Conservation (phyloP, 2,113 vertebrate genomes). For the Arvicanthis niloticus region DNA sequence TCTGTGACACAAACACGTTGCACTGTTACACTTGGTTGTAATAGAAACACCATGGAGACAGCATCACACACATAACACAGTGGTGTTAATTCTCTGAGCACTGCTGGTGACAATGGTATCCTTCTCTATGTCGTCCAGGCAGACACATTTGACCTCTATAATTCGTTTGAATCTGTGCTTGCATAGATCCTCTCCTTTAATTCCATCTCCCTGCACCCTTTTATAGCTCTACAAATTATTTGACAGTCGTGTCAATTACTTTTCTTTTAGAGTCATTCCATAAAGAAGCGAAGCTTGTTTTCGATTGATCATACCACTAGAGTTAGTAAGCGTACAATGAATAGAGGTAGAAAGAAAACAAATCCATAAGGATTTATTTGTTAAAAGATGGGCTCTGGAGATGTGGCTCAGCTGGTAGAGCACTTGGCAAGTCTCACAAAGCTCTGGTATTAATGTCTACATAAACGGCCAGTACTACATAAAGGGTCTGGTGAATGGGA, state of each 20-base stretch:
- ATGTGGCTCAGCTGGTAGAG: neutral
- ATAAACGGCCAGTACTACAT: neutral
- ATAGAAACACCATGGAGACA: neutral
- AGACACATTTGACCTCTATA: neutral
- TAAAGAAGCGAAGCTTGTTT: neutral
- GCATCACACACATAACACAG: neutral
- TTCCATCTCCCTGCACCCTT: neutral
- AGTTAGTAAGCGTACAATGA: neutral
- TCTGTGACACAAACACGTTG: neutral
- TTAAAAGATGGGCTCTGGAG: neutral
- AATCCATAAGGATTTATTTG: neutral
- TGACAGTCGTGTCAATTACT: neutral
- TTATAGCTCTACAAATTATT: neutral
- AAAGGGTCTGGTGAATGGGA: neutral
- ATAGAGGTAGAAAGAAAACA: neutral
- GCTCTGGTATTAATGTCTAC: neutral
- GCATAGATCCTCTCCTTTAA: neutral
- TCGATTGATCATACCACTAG: neutral
- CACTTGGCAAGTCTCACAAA: neutral
- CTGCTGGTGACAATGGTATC: neutral
- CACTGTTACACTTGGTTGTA: neutral
- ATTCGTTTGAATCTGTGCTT: neutral
- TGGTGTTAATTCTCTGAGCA: neutral
- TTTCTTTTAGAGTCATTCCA: constrained; percentile 18
- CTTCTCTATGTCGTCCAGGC: neutral